Base-by-base conservation (phyloP, 1,140 invertebrate genomes). In the Hyles euphorbiae region DNA sequence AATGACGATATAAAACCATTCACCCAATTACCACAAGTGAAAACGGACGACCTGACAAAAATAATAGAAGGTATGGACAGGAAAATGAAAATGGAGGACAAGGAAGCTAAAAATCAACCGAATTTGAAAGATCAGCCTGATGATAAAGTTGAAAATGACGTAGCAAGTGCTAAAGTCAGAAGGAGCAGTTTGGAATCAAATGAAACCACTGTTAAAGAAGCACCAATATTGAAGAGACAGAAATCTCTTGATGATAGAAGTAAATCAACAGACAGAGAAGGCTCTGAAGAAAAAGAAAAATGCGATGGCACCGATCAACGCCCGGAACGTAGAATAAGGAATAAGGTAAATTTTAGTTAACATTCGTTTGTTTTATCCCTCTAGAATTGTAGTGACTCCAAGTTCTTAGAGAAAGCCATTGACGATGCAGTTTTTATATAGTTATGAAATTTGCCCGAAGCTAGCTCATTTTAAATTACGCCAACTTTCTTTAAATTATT, bases 241-340 rank as follows among this genome's bases (percentile, higher is more conserved):
- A 92, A 91, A 57, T 92, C 91, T 9, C 75, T 91, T 3, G 91
- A 92, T 61, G 91, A 92, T n/a, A 90, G 89, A 54, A 74, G 82
- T 32, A 83, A 80, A 59, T 82, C 81, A 22, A 73, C 74, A 48
- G 89, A 91, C 36, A 84, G 90, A 55, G 88, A 88, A 64, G 90
- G 89, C 56, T 83, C 91, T 47, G 89, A 91, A 56, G 91, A 92
- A 66, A 88, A 86, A 64, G 90, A 91, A 22, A 91, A 90, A 61
- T 74, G 83, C 34, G 91, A 91, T 49, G 79, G 90, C 53, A 89
- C 86, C 46, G 92, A 93, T 71, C 90, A 91, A 12, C 87, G 92
- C 40, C 72, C 90, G 22, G 92, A 93, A 72, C 89, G 92, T 57
- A 90, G 93, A 67, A 94, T 93, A 73, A 88, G 92, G 71, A 94